phyloP scores from a whole-genome alignment of 2,888 invertebrate species.

The Blastobasis adustella region DNA sequence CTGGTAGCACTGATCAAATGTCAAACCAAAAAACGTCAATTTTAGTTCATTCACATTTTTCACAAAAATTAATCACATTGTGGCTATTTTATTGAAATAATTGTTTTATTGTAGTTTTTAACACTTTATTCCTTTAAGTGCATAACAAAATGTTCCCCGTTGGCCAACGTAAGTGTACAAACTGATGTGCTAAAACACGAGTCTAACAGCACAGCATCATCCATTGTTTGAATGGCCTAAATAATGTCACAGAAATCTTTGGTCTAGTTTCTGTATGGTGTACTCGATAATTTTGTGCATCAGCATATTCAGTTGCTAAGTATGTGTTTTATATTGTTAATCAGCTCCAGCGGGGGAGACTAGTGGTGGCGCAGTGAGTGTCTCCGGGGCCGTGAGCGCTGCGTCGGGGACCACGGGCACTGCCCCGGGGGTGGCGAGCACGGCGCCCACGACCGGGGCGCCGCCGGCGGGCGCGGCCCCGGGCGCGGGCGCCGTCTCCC shows the following conservation, averaged over 20 bases:
- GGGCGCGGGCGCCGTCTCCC: constrained; percentile 69
- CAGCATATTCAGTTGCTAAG: background rate
- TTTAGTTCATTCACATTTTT: constrained; percentile 5
- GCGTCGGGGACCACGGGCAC: constrained; percentile 71
- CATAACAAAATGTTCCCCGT: constrained; percentile 63
- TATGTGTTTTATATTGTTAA: constrained; percentile 5
- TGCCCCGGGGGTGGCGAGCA: constrained; percentile 58
- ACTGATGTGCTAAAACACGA: constrained; percentile 12
- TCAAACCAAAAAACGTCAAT: constrained; percentile 7
- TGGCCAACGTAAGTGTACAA: constrained; percentile 59
- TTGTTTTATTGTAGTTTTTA: constrained; percentile 37
- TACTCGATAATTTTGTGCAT: constrained; percentile 6
- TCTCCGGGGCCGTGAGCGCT: constrained; percentile 45
- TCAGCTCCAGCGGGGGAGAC: constrained; percentile 72
- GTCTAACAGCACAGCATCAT: constrained; percentile 36
- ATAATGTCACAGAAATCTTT: constrained; percentile 27
- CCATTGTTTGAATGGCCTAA: constrained; percentile 67
- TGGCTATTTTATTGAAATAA: constrained; percentile 36
- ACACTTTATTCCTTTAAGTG: constrained; percentile 40
- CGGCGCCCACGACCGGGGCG: constrained; percentile 63
- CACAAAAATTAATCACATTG: constrained; percentile 47
- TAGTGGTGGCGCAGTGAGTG: constrained; percentile 59
- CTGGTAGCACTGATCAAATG: background rate
- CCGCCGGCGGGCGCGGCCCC: constrained; percentile 57
- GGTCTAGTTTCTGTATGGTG: background rate